Evolutionary conservation across 2,113 vertebrate species (phyloP), one percentile per base, ranked within the genome.

Genomic region (Eclectus roratus): DNA sequence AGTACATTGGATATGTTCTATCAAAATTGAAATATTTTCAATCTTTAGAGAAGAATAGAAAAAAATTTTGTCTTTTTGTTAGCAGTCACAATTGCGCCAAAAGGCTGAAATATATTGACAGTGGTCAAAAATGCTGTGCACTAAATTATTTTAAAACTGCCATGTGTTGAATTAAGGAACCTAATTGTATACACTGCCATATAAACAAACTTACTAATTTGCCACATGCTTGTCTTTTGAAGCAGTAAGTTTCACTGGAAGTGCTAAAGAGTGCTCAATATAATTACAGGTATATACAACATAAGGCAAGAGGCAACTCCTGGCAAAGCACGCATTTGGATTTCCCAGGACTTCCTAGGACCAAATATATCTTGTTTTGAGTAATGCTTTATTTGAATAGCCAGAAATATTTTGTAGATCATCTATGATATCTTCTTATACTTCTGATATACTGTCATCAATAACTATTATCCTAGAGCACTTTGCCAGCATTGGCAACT

Each of bases 101-200:
- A 90, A 74, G 1, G 12, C 8, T 55, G 69, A 64, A 55, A 55
- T 55, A 13, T 7, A 44, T n/a, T 61, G 7, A 39, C 7, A 10
- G 12, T 0, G 0, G 6, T 35, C 55, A 74, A 78, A 76, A 31
- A 1, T 29, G 2, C 2, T 44, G 14, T 35, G 7, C 4, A n/a
- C 1, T 64, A 27, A 3, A 27, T 53, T 64, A 13, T 60, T 91
- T 64, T 64, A 9, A 47, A 69, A 35, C 7, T 58, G 3, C 1
- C 1, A 17, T 12, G 1, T 25, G 3, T 37, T 92, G 29, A 77
- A 78, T 49, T 55, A 66, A 71, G n/a, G 5, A 55, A 71, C 2
- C 1, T 60, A 76, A 68, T 27, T 78, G 2, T n/a, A 68, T 15
- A 27, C 18, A 8, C 0, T 80, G 8, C 46, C 9, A 33, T 25